Evolutionary conservation across 2,113 vertebrate species (phyloP), one percentile per base, ranked within the genome.

Genomic region (Dipodomys spectabilis): DNA sequence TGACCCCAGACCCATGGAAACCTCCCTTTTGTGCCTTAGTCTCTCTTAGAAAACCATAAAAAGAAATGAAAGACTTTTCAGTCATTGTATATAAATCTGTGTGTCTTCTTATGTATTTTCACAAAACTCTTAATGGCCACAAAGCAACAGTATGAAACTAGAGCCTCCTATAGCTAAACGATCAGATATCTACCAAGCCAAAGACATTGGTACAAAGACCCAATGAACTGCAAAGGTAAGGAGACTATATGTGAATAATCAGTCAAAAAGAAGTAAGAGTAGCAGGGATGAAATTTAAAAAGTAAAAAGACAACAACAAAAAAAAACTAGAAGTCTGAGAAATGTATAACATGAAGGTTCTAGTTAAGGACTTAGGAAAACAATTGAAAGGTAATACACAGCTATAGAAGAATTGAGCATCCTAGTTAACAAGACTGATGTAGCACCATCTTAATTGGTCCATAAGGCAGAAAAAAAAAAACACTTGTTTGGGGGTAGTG

Each of bases 31-130:
- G 53, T 93, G 30, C 88, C 35, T 69, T 86, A 35, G 73, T 73
- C 91, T 95, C 75, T 91, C 72, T 89, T 83, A 88, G 79, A 82
- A 78, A 90, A 74, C 12, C 35, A 90, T 62, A 84, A 93, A 77
- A 78, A 22, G 44, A 69, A 32, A 53, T 22, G 60, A 60, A 83
- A 73, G 69, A 28, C 72, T 78, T 45, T 91, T 84, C 49, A 44
- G 74, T 90, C 71, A 62, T 45, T 71, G 32, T 73, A 28, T 64
- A 5, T 74, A 68, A 60, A 28, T 91, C 73, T 91, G 28, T 75
- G 27, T 90, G 72, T 81, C 35, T 74, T 68, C 85, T 45, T 94
- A 28, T 77, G 6, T 44, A 45, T 82, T 93, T 90, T 87, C 79
- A 88, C 68, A 82, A 49, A 84, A 94, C 90, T 93, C 30, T 84